A percentile compares a stretch with the other conserved stretches of the same genome.
phyloP scores from a whole-genome alignment of 2,797 vertebrate genomes.

The Pantherophis vulpinus region DNA sequence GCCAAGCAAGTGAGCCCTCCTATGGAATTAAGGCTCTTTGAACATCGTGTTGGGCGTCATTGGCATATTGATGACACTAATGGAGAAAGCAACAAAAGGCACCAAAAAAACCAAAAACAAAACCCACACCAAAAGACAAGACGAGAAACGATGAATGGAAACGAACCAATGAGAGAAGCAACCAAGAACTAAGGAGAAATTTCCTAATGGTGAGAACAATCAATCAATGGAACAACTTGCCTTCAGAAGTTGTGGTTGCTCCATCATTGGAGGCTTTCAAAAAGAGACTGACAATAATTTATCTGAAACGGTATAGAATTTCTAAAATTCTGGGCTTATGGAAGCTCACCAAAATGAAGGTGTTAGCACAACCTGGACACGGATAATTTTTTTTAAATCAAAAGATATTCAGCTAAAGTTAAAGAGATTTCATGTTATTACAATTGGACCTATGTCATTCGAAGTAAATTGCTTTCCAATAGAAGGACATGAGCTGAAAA shows the following conservation, averaged over 20 bases:
- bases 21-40: neutral
- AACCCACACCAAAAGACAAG: too few species aligned
- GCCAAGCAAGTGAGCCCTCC: neutral
- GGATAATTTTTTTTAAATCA: neutral
- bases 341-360: neutral
- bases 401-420: neutral
- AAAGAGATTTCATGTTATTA: neutral
- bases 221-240: too few species aligned
- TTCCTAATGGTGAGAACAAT: too few species aligned
- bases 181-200: too few species aligned
- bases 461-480: neutral
- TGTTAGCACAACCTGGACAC: neutral
- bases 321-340: neutral
- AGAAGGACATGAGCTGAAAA: constrained; percentile 5
- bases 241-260: too few species aligned
- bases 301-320: too few species aligned
- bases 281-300: too few species aligned
- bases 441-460: neutral
- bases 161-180: too few species aligned
- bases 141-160: too few species aligned
- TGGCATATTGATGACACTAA: neutral
- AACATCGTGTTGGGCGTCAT: neutral
- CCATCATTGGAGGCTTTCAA: too few species aligned
- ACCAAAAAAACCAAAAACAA: too few species aligned
- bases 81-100: neutral